Conservation (phyloP, 2,797 vertebrate species). For the Gila robusta region DNA sequence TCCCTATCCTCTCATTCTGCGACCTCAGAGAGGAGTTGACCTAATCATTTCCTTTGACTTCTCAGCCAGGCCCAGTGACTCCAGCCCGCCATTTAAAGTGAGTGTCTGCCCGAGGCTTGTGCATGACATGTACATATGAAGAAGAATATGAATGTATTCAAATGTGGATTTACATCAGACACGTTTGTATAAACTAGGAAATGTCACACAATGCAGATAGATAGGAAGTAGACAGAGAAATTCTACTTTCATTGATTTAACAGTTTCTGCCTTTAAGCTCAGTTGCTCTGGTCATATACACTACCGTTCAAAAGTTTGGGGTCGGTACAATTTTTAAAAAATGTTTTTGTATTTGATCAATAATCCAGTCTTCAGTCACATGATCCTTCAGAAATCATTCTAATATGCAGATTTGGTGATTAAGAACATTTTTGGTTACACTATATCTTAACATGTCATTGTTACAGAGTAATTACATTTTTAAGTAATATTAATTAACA, state of each 20-base stretch:
- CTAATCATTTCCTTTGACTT: constrained; percentile 99
- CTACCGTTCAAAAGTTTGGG: too few species aligned
- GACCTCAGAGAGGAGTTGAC: constrained; percentile 91
- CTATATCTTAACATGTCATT: too few species aligned
- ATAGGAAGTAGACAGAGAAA: not conserved
- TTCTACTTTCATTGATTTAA: not conserved
- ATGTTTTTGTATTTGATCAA: not conserved
- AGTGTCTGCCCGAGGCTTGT: constrained; percentile 45
- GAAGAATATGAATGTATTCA: not conserved
- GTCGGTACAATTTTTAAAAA: too few species aligned
- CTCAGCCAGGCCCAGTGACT: constrained; percentile 95
- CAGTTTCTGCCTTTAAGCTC: not conserved
- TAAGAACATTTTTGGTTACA: too few species aligned
- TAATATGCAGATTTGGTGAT: not conserved
- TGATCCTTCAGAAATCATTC: not conserved
- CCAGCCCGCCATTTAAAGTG: constrained; percentile 98
- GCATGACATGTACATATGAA: not conserved
- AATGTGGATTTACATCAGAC: not conserved
- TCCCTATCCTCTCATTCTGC: constrained; percentile 92
- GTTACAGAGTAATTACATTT: too few species aligned
- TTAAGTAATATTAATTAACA: too few species aligned
- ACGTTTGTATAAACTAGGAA: not conserved
- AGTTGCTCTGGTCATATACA: not conserved
- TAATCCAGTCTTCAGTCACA: not conserved
- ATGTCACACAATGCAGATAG: not conserved